phyloP scores from a whole-genome alignment of 1,140 invertebrate species.

The Oncopodura yosiiana region DNA sequence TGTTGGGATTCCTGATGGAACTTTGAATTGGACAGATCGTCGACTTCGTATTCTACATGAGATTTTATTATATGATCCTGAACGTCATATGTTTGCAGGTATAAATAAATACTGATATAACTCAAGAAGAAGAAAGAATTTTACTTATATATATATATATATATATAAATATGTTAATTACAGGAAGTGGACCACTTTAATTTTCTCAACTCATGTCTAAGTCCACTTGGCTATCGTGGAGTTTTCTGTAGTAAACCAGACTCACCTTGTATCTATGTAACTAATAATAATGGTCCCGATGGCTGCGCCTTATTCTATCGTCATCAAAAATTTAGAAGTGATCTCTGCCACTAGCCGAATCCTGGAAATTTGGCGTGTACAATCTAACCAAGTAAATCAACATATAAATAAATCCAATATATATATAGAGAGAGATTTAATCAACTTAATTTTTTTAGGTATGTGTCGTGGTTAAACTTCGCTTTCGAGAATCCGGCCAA shows the following conservation, averaged over 20 bases:
- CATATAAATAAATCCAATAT: background rate
- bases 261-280: conserved; percentile 63
- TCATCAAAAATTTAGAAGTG: conserved; percentile 52
- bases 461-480: conserved; percentile 50
- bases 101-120: conserved; percentile 17
- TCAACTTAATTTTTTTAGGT: conserved; percentile 44
- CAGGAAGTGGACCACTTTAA: conserved; percentile 69
- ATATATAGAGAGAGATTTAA: background rate
- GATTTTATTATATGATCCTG: conserved; percentile 56
- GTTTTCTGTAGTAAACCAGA: conserved; percentile 67
- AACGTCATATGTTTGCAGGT: conserved; percentile 65
- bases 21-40: conserved; percentile 57
- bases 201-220: conserved; percentile 53
- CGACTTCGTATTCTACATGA: conserved; percentile 61
- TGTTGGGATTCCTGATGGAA: conserved; percentile 57
- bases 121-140: background rate
- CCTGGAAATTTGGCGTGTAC: conserved; percentile 57
- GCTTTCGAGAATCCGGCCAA: conserved; percentile 45
- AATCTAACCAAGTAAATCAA: conserved; percentile 56
- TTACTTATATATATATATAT: background rate
- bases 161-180: conserved; percentile 19
- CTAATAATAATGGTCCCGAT: conserved; percentile 65
- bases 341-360: conserved; percentile 50
- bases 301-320: conserved; percentile 68
- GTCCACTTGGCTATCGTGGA: conserved; percentile 56